phyloP scores from a whole-genome alignment of 2,113 vertebrate genomes.

The Datnioides undecimradiatus region DNA sequence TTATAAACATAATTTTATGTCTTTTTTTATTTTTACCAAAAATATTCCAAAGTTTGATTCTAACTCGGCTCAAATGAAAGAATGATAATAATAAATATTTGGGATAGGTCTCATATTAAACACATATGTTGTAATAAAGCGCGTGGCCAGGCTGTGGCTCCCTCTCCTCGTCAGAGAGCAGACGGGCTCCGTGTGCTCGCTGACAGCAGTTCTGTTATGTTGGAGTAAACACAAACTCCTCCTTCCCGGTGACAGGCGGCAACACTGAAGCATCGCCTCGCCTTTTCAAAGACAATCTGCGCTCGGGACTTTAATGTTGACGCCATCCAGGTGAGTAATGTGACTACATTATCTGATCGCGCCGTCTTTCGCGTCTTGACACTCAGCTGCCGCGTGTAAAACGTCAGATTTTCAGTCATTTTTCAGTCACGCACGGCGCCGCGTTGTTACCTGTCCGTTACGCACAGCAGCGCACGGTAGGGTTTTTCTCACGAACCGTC shows the following conservation, averaged over 20 bases:
- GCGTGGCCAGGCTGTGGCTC: slow-evolving; percentile 56
- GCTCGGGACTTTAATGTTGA: slow-evolving; percentile 37
- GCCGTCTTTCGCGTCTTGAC: neutral
- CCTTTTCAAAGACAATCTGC: slow-evolving; percentile 54
- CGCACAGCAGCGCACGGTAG: slow-evolving; percentile 53
- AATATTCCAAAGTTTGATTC: neutral
- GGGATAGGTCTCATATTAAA: neutral
- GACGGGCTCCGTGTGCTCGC: neutral
- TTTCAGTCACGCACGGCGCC: neutral
- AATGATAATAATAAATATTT: neutral
- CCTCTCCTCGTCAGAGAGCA: slow-evolving; percentile 30
- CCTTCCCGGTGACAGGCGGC: slow-evolving; percentile 75
- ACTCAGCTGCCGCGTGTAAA: neutral
- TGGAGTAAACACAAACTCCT: slow-evolving; percentile 76
- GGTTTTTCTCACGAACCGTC: neutral
- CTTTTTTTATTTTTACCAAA: neutral
- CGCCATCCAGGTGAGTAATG: slow-evolving; percentile 60
- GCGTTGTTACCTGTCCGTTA: slow-evolving; percentile 69
- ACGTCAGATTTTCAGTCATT: neutral
- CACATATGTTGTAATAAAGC: slow-evolving; percentile 22
- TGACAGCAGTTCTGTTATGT: slow-evolving; percentile 51
- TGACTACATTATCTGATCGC: neutral
- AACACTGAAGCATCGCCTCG: slow-evolving; percentile 68
- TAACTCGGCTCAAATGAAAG: neutral
- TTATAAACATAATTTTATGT: neutral